phyloP scores from a whole-genome alignment of 2,113 vertebrate species.

The Daboia siamensis region DNA sequence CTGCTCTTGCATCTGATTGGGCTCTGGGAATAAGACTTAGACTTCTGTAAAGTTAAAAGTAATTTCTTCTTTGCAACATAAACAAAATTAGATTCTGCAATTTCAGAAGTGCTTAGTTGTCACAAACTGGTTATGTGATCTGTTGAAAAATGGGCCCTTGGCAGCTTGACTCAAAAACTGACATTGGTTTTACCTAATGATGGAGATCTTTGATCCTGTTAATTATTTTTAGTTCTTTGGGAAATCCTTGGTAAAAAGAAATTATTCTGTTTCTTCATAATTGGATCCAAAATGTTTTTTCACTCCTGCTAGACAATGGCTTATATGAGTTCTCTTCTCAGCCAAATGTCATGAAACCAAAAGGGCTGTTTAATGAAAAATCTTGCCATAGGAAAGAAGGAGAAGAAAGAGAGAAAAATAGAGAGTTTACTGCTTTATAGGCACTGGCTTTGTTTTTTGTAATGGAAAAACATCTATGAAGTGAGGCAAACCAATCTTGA shows the following conservation, averaged over 20 bases:
- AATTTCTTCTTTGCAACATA: not conserved
- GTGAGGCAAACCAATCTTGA: not conserved
- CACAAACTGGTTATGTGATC: constrained; percentile 17
- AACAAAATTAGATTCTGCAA: not conserved
- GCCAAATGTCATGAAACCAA: not conserved
- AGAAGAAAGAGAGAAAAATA: not conserved
- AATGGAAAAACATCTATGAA: not conserved
- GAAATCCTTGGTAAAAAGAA: not conserved
- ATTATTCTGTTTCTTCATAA: not conserved
- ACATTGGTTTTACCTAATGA: not conserved
- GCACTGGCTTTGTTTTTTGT: not conserved
- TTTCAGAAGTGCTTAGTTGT: constrained; percentile 7
- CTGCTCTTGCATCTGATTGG: constrained; percentile 21
- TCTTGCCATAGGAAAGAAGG: not conserved
- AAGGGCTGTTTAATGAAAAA: not conserved
- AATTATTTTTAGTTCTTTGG: not conserved
- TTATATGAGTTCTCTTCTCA: not conserved
- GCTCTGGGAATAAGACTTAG: not conserved
- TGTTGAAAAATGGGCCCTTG: constrained; percentile 3
- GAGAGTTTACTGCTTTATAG: not conserved
- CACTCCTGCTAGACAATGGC: not conserved
- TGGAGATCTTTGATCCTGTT: constrained; percentile 1
- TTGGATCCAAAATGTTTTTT: not conserved
- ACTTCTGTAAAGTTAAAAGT: not conserved
- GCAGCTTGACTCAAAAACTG: not conserved